Percentiles rank a stretch among this genome's conserved stretches.
Evolutionary conservation across 2,888 invertebrate genomes (phyloP).

Genomic region (Celastrina argiolus): DNA sequence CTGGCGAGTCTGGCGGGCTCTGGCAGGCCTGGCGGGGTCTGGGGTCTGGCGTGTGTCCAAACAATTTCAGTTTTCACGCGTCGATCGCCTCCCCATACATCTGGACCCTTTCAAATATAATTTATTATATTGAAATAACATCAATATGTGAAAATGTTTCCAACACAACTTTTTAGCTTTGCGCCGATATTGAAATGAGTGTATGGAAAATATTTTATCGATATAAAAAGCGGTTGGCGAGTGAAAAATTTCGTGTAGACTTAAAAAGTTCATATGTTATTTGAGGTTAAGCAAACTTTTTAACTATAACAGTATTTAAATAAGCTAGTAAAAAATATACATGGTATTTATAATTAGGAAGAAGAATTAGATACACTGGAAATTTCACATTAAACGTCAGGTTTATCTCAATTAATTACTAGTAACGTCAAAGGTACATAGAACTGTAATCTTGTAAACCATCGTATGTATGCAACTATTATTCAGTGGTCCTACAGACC

Average conservation of each 20-base stretch:
- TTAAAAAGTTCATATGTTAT: no score
- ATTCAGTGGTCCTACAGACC: slow-evolving; percentile 11
- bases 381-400: no score
- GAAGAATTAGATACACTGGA: no score
- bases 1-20: slow-evolving; percentile 34
- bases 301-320: no score
- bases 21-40: not conserved
- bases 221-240: no score
- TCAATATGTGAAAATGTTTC: not conserved
- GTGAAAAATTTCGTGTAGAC: no score
- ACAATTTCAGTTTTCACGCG: slow-evolving; percentile 44
- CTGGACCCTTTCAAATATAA: slow-evolving; percentile 25
- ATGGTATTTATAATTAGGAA: no score
- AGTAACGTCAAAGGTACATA: no score
- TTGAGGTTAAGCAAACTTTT: no score
- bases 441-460: no score
- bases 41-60: slow-evolving; percentile 40
- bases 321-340: no score
- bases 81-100: slow-evolving; percentile 22
- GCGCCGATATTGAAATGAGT: not conserved
- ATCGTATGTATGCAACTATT: not conserved
- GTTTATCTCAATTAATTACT: no score
- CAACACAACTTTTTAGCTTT: not conserved
- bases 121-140: slow-evolving; percentile 24
- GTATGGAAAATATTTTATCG: not conserved